Base-by-base conservation (phyloP, 2,888 invertebrate genomes). In the Thyatira batis region DNA sequence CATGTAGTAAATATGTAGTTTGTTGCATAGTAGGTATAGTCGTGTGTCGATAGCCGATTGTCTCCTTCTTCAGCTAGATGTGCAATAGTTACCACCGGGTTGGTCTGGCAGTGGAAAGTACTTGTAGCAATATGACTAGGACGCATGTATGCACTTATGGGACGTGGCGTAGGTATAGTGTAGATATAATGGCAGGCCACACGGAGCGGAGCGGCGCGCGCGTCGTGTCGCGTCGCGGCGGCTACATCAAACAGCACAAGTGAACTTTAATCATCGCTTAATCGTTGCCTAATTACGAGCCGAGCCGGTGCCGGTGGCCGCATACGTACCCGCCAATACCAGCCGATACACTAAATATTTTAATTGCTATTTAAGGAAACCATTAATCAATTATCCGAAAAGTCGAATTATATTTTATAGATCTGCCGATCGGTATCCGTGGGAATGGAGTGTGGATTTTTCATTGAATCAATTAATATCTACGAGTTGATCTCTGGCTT, bases 281-380 rank as follows among this genome's bases (percentile, higher is more conserved):
- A 39, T 39, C 17, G 17, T 3, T 17, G 39, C 8, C 33, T 33
- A 33, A 33, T 33, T 33, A 33, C 30, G 3, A 11, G 2, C 11
- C 5, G 11, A 27, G 21, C 10, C n/a, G 17, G 10, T 25, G 43
- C 13, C 21, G 43, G 39, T 43, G 33, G 50, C 23, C 50, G 43
- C 43, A 50, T 39, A n/a, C 23, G 49, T 30, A 49, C 30, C 11
- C 4, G 43, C 44, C 43, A 20, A 2, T 30, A 30, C 30, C 11
- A 4, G 6, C 0, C 30, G 1, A 30, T 2, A 30, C 30, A 39
- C 27, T 27, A 27, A 51, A 51, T 45, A 45, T 45, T 52, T 46
- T 52, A 52, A 52, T 52, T 45, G 45, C 30, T 51, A 45, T 52
- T 28, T 23, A 33, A 52, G 46, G 46, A 46, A 46, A 45, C 45